These are phyloP conservation scores for Campopleginae sp. DNA, from an alignment of 2,888 invertebrate species.

Conservation along the genomic window DNA sequence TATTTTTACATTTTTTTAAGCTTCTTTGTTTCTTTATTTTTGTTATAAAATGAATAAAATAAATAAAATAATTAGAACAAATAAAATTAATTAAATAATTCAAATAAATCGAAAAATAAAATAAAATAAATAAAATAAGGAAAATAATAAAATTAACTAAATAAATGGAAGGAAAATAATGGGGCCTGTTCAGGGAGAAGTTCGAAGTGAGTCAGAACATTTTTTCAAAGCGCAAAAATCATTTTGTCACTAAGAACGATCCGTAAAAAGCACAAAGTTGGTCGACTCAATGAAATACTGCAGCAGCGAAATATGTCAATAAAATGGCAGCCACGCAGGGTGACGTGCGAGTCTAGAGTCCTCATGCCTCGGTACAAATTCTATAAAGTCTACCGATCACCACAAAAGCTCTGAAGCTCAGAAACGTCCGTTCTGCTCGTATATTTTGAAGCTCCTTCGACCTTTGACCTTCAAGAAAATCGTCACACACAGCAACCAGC, in stretches of 20 bases:
- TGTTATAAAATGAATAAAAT: too few relatives aligned
- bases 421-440: constrained; percentile 68
- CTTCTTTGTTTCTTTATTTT: too few relatives aligned
- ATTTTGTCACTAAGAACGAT: too few relatives aligned
- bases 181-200: too few relatives aligned
- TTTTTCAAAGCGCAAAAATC: too few relatives aligned
- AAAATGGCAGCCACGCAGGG: constrained; percentile 73
- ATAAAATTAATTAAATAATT: too few relatives aligned
- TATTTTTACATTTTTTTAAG: background rate
- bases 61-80: too few relatives aligned
- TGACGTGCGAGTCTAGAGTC: constrained; percentile 66
- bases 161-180: too few relatives aligned
- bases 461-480: constrained; percentile 41
- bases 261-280: constrained; percentile 22
- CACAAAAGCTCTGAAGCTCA: constrained; percentile 70
- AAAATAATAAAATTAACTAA: too few relatives aligned
- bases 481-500: constrained; percentile 1
- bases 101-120: too few relatives aligned
- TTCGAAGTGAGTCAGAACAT: too few relatives aligned
- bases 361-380: background rate
- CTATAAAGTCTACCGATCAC: constrained; percentile 48
- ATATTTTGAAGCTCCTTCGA: constrained; percentile 64
- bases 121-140: too few relatives aligned
- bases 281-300: constrained; percentile 81
- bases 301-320: constrained; percentile 82